Evolutionary conservation across 2,888 invertebrate genomes (phyloP).

Genomic region (Drosophila falleni): DNA sequence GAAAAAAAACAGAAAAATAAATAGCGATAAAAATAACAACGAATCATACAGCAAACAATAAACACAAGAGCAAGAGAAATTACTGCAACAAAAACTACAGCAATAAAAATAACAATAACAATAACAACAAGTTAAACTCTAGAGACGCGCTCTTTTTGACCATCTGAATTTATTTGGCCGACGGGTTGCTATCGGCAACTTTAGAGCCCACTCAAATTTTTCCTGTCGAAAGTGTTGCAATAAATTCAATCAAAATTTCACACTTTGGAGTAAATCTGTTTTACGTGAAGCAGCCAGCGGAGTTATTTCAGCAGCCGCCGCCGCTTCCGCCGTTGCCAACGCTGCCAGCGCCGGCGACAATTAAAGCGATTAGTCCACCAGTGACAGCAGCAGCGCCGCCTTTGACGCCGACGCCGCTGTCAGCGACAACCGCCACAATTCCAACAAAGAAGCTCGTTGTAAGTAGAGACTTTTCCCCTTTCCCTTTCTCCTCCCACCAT

Average conservation of each 20-base stretch:
- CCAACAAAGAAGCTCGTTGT: slow-evolving; percentile 86
- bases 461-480: slow-evolving; percentile 68
- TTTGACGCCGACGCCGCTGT: slow-evolving; percentile 76
- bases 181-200: slow-evolving; percentile 60
- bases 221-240: slow-evolving; percentile 81
- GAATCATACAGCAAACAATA: slow-evolving; percentile 21
- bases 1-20: slow-evolving; percentile 64
- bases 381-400: slow-evolving; percentile 83
- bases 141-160: slow-evolving; percentile 6
- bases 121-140: neutral
- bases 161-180: slow-evolving; percentile 44
- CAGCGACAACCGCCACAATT: slow-evolving; percentile 82
- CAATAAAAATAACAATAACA: neutral
- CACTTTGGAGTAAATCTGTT: slow-evolving; percentile 86
- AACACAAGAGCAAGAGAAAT: slow-evolving; percentile 20
- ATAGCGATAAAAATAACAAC: slow-evolving; percentile 46
- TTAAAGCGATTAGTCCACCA: slow-evolving; percentile 85
- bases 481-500: no score
- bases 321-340: slow-evolving; percentile 75
- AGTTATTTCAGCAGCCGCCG: slow-evolving; percentile 84
- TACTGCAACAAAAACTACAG: neutral
- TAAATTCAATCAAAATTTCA: slow-evolving; percentile 85
- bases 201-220: slow-evolving; percentile 34
- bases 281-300: slow-evolving; percentile 86
- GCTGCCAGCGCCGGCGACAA: slow-evolving; percentile 84